phyloP scores from a whole-genome alignment of 2,888 invertebrate genomes.

The Antitype chi region DNA sequence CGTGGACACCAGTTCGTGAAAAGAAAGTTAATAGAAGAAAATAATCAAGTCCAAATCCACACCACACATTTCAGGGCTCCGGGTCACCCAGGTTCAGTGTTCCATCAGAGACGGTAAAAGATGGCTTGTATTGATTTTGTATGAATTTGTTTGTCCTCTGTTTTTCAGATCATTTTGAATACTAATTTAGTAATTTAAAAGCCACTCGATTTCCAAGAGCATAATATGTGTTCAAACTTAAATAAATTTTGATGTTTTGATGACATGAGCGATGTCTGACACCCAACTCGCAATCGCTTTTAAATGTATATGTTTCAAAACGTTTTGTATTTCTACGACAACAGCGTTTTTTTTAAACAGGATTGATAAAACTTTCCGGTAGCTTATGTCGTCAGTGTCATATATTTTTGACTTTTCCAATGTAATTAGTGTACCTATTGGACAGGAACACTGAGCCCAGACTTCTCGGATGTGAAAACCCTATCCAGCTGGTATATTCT shows the following conservation, averaged over 20 bases:
- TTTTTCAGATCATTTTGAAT: background rate
- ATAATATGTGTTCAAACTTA: background rate
- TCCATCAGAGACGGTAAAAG: background rate
- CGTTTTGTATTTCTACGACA: background rate
- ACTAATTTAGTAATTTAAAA: background rate
- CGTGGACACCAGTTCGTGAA: slow-evolving; percentile 11
- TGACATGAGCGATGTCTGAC: background rate
- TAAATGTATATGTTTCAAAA: background rate
- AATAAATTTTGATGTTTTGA: too few species aligned
- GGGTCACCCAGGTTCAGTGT: background rate
- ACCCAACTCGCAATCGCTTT: background rate
- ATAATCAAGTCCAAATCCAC: background rate
- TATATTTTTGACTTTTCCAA: background rate
- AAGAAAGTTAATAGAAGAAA: background rate
- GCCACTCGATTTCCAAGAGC: background rate
- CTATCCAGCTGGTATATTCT: background rate
- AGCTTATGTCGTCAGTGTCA: too few species aligned
- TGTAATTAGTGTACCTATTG: too few species aligned
- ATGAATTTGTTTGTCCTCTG: background rate
- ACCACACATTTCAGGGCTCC: background rate
- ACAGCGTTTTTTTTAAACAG: too few species aligned
- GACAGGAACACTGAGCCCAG: background rate
- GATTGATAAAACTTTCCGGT: too few species aligned
- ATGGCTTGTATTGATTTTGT: background rate
- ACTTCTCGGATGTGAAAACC: background rate